phyloP scores from a whole-genome alignment of 1,140 invertebrate genomes.

The Caligus rogercresseyi region DNA sequence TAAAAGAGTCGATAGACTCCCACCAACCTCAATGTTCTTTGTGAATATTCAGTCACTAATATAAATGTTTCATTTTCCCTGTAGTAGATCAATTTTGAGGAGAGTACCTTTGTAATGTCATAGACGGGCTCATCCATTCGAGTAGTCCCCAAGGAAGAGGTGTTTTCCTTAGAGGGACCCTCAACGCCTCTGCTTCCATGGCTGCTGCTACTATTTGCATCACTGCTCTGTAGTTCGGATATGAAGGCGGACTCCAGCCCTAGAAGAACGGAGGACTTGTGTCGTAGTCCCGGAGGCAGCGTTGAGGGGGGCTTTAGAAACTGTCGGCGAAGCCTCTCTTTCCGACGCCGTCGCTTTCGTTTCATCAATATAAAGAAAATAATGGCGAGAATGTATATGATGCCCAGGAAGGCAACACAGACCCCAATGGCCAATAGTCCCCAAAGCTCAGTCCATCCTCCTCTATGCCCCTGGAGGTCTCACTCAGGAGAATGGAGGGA shows the following conservation, averaged over 20 bases:
- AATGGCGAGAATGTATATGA: conserved; percentile 65
- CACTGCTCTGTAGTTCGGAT: background rate
- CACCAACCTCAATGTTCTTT: no score
- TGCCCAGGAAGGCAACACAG: conserved; percentile 52
- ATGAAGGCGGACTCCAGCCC: background rate
- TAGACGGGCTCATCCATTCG: background rate
- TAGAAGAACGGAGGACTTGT: background rate
- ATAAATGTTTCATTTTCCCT: no score
- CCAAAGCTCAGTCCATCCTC: conserved; percentile 30
- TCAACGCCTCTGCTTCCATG: no score
- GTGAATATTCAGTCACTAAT: no score
- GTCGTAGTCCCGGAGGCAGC: background rate
- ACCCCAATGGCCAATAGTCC: conserved; percentile 62
- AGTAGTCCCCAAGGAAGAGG: background rate
- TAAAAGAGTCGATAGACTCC: no score
- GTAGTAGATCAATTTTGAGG: no score
- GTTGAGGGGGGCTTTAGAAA: background rate
- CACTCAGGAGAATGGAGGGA: background rate
- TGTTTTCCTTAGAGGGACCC: background rate
- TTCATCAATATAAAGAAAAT: background rate
- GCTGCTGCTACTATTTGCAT: background rate
- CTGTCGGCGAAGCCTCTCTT: background rate
- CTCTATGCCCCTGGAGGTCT: conserved; percentile 23
- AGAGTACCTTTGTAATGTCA: background rate
- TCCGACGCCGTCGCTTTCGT: background rate